These are phyloP conservation scores for Psammodynastes pulverulentus DNA, from an alignment of 2,113 vertebrate genomes.

Conservation along the genomic window DNA sequence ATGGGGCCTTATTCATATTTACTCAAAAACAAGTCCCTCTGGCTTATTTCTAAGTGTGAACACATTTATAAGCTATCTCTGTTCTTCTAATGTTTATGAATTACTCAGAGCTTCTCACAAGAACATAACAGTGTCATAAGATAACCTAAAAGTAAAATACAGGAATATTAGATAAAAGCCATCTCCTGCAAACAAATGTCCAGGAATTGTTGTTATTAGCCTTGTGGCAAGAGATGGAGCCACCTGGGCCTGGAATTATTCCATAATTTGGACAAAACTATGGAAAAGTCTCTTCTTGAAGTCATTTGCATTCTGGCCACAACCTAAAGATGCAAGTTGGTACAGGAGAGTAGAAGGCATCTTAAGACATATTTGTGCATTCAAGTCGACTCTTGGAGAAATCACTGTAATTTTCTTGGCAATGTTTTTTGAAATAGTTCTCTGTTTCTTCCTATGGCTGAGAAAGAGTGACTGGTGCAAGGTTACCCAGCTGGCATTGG, in stretches of 20 bases:
- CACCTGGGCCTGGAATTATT: neutral
- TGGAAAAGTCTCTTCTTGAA: neutral
- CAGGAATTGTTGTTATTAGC: neutral
- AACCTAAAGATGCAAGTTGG: neutral
- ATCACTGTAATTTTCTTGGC: neutral
- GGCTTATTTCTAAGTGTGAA: neutral
- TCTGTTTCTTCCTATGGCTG: neutral
- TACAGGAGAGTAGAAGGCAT: neutral
- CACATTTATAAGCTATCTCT: neutral
- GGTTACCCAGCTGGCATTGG: neutral
- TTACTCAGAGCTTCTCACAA: neutral
- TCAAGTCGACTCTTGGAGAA: neutral
- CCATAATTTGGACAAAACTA: neutral
- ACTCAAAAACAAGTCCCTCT: neutral
- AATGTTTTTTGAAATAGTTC: neutral
- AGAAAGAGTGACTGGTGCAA: neutral
- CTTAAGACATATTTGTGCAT: neutral
- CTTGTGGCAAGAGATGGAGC: neutral
- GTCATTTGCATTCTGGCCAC: neutral
- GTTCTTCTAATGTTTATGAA: neutral
- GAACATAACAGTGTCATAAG: neutral
- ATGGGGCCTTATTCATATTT: neutral
- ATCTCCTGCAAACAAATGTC: neutral
- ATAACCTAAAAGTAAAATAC: neutral
- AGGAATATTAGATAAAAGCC: neutral